These are phyloP conservation scores for Himalopsyche phryganea DNA, from an alignment of 1,140 invertebrate genomes.

Conservation along the genomic window DNA sequence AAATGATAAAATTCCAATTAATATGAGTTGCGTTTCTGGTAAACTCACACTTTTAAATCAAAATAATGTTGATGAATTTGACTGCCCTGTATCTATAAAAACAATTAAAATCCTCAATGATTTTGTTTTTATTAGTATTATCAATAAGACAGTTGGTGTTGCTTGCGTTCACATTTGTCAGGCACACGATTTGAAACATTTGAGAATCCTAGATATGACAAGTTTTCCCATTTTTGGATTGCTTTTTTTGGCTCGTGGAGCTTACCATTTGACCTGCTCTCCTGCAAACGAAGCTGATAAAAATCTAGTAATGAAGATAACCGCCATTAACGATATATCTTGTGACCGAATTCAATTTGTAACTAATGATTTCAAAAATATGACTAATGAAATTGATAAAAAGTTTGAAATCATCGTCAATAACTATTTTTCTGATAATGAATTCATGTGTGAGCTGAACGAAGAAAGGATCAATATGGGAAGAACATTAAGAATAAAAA, in stretches of 20 bases:
- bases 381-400: not conserved
- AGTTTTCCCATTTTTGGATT: constrained; percentile 25
- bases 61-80: not conserved
- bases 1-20: not conserved
- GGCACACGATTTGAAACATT: constrained; percentile 4
- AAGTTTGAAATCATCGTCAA: constrained; percentile 21
- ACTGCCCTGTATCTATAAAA: constrained; percentile 7
- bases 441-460: constrained; percentile 8
- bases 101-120: constrained; percentile 25
- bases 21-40: constrained; percentile 13
- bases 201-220: constrained; percentile 23
- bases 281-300: not conserved
- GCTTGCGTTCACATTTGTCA: constrained; percentile 24
- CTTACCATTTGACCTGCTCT: constrained; percentile 7
- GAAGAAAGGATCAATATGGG: constrained; percentile 3
- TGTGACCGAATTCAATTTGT: constrained; percentile 10
- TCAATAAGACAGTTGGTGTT: constrained; percentile 8
- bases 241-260: constrained; percentile 18
- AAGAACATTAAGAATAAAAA: not conserved
- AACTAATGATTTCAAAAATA: not conserved
- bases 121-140: constrained; percentile 12
- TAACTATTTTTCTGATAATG: constrained; percentile 6
- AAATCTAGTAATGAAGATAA: constrained; percentile 13
- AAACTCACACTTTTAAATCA: constrained; percentile 10
- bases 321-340: constrained; percentile 16